A percentile compares a stretch with the other conserved stretches of the same genome.
Conservation (phyloP, 2,888 invertebrate species). For the Ametastegia equiseti region DNA sequence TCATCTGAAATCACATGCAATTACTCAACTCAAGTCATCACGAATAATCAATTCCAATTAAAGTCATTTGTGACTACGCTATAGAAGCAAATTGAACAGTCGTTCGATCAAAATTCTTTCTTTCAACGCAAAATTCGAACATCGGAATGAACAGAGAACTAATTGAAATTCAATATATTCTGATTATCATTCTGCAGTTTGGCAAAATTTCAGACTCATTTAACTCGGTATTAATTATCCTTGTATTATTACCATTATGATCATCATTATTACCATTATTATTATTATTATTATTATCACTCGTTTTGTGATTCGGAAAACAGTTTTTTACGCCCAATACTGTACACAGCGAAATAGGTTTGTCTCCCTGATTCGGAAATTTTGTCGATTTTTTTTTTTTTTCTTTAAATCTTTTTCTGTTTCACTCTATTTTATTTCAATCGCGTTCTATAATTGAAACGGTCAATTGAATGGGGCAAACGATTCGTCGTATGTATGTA, state of each 20-base stretch:
- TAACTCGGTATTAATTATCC: not conserved
- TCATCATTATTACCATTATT: not conserved
- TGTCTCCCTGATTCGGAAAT: too few species aligned
- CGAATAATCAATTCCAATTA: too few species aligned
- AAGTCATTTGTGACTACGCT: too few species aligned
- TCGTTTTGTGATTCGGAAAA: not conserved
- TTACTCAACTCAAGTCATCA: too few species aligned
- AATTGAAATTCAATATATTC: not conserved
- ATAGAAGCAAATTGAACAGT: too few species aligned
- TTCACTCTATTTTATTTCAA: slow-evolving; percentile 18
- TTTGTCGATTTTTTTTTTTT: too few species aligned
- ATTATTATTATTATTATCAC: not conserved
- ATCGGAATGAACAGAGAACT: not conserved
- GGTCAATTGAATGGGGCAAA: slow-evolving; percentile 25
- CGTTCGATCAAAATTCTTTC: too few species aligned
- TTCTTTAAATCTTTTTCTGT: not conserved
- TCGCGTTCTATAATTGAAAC: slow-evolving; percentile 26
- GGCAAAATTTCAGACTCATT: not conserved
- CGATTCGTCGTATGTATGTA: slow-evolving; percentile 16
- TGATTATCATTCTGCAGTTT: not conserved
- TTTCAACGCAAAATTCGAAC: too few species aligned
- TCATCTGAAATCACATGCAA: too few species aligned
- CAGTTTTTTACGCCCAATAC: not conserved
- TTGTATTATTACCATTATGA: not conserved
- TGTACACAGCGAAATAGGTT: not conserved